Percentiles rank a stretch among this genome's conserved stretches.
These are phyloP conservation scores for Anabacerthia variegaticeps DNA, from an alignment of 2,797 vertebrate genomes.

Conservation along the genomic window DNA sequence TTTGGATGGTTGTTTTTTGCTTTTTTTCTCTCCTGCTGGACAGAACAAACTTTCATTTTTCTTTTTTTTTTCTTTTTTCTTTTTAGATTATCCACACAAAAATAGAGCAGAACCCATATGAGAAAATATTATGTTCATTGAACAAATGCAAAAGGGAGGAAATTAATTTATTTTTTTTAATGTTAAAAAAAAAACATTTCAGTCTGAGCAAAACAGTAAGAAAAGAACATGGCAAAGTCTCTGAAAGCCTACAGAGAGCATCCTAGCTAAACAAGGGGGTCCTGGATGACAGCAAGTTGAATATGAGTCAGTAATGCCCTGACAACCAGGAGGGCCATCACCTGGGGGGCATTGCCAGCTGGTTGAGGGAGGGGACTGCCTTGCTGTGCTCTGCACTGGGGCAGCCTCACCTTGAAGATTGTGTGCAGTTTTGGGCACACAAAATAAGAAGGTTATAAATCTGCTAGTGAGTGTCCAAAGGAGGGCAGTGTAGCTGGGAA, in stretches of 20 bases:
- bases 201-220: neutral
- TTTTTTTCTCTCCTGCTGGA: neutral
- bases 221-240: neutral
- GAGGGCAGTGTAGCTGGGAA: neutral
- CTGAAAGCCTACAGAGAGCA: neutral
- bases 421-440: accelerated
- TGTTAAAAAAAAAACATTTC: neutral
- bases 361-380: neutral
- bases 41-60: neutral
- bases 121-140: neutral
- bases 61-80: neutral
- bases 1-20: neutral
- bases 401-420: accelerated
- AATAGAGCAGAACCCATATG: neutral
- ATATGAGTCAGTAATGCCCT: neutral
- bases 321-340: accelerated
- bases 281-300: accelerated
- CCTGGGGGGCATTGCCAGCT: accelerated
- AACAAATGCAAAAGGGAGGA: neutral
- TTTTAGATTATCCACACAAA: neutral
- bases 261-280: neutral
- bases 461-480: neutral
- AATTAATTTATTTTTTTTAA: neutral
- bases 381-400: accelerated
- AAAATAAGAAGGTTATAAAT: neutral